Percentiles rank a stretch among this genome's conserved stretches.
These are phyloP conservation scores for Drosophila formosana DNA, from an alignment of 2,888 invertebrate genomes.

Conservation along the genomic window DNA sequence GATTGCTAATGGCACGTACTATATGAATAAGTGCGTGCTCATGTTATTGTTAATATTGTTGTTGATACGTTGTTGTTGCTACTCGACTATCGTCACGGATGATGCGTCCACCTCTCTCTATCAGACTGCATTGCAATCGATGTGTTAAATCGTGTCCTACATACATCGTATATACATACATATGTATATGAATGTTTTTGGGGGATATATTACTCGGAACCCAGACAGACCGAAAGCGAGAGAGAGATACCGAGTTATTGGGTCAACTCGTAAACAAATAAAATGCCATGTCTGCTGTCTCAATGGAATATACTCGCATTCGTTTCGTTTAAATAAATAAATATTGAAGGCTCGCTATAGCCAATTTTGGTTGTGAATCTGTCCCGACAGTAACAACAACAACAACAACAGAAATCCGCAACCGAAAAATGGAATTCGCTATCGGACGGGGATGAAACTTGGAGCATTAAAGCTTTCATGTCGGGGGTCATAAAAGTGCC, in stretches of 20 bases:
- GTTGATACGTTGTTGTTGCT: slow-evolving; percentile 4
- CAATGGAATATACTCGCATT: slow-evolving; percentile 30
- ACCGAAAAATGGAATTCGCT: slow-evolving; percentile 7
- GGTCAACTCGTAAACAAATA: slow-evolving; percentile 73
- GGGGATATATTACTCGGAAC: slow-evolving; percentile 14
- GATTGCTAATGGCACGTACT: slow-evolving; percentile 33
- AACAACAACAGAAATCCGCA: slow-evolving; percentile 9
- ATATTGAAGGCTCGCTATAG: slow-evolving; percentile 32
- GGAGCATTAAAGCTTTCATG: slow-evolving; percentile 22
- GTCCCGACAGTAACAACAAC: background rate
- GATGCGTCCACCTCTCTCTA: slow-evolving; percentile 29
- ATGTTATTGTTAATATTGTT: slow-evolving; percentile 4
- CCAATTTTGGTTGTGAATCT: slow-evolving; percentile 33
- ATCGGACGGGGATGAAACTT: slow-evolving; percentile 2
- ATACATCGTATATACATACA: slow-evolving; percentile 22
- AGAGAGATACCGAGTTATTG: slow-evolving; percentile 45
- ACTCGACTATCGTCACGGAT: slow-evolving; percentile 37
- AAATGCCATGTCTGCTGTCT: slow-evolving; percentile 47
- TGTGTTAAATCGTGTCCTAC: slow-evolving; percentile 41
- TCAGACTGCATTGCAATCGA: slow-evolving; percentile 23
- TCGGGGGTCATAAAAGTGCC: slow-evolving; percentile 58
- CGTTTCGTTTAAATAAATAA: slow-evolving; percentile 48
- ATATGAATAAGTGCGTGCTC: slow-evolving; percentile 14
- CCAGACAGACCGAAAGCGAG: background rate
- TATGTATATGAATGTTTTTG: background rate